These are phyloP conservation scores for Sorex fumeus DNA, from an alignment of 2,113 vertebrate genomes.

Conservation along the genomic window DNA sequence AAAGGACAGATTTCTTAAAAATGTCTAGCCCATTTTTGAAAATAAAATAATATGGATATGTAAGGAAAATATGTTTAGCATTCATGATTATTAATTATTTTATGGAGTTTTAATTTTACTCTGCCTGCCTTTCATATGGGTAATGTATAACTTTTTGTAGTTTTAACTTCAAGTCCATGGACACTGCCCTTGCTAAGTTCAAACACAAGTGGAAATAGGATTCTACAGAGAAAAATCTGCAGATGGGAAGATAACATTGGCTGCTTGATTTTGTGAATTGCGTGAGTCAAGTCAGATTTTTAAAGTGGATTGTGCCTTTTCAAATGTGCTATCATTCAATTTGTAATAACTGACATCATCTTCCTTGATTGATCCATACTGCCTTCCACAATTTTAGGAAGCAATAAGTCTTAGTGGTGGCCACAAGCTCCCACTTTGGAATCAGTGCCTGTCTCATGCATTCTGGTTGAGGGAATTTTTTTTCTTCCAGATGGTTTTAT, in stretches of 20 bases:
- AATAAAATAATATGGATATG: neutral
- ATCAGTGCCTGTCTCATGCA: conserved; percentile 7
- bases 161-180: neutral
- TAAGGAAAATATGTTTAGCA: conserved; percentile 13
- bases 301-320: neutral
- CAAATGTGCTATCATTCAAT: neutral
- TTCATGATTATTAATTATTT: neutral
- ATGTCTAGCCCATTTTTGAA: conserved; percentile 1
- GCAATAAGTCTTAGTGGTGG: neutral
- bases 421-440: neutral
- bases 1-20: conserved; percentile 18
- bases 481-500: conserved; percentile 25
- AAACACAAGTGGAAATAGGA: neutral
- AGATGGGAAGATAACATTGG: neutral
- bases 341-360: neutral
- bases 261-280: conserved; percentile 3
- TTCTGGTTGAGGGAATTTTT: neutral
- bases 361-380: conserved; percentile 44
- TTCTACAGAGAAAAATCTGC: neutral
- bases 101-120: conserved; percentile 27
- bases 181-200: neutral
- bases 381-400: neutral
- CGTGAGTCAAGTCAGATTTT: neutral
- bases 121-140: neutral
- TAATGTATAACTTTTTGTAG: neutral